A percentile compares a stretch with the other conserved stretches of the same genome.
Evolutionary conservation across 2,113 vertebrate genomes (phyloP).

Genomic region (Onychostoma macrolepis): DNA sequence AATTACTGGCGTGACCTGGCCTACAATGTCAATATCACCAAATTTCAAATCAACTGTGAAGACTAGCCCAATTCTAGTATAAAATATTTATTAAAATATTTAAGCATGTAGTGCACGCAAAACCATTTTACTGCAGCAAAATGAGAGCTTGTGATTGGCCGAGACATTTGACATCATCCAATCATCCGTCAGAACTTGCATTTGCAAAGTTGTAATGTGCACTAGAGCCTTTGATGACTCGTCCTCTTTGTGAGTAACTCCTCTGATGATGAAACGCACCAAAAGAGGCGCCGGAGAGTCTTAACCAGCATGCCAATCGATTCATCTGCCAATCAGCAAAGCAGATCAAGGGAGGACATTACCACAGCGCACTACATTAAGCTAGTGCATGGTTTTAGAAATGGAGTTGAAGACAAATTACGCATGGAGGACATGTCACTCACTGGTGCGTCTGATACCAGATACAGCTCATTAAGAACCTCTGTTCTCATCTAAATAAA

Average conservation of each 20-base stretch:
- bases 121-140: conserved; percentile 15
- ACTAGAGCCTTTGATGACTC: conserved; percentile 25
- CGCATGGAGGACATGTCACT: conserved; percentile 2
- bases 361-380: conserved; percentile 29
- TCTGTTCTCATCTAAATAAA: conserved; percentile 31
- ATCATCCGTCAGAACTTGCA: conserved; percentile 4
- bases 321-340: conserved; percentile 37
- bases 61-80: too few species aligned
- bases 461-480: conserved; percentile 31
- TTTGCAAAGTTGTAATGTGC: conserved; percentile 22
- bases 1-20: too few species aligned
- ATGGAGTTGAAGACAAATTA: conserved; percentile 31
- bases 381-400: conserved; percentile 12
- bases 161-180: not conserved
- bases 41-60: too few species aligned
- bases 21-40: too few species aligned
- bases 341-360: conserved; percentile 40
- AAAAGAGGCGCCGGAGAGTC: conserved; percentile 24
- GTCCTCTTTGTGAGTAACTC: conserved; percentile 16
- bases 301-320: conserved; percentile 37
- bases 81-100: not conserved
- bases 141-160: not conserved
- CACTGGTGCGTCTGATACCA: conserved; percentile 4
- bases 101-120: not conserved
- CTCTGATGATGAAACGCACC: conserved; percentile 36